These are phyloP conservation scores for Apis cerana DNA, from an alignment of 1,140 invertebrate species.

Conservation along the genomic window DNA sequence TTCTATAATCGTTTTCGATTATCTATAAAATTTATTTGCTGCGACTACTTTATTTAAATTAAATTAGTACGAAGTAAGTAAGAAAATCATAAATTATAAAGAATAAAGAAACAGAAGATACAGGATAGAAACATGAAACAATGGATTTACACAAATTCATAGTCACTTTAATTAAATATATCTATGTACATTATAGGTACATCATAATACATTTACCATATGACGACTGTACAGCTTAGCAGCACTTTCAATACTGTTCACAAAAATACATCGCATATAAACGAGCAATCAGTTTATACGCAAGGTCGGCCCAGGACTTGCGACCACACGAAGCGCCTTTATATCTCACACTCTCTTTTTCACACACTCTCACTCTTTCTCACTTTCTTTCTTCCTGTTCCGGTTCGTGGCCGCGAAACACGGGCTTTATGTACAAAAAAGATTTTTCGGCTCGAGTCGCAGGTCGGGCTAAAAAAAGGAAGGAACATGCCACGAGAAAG, in stretches of 20 bases:
- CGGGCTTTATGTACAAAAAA: slow-evolving; percentile 62
- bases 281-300: slow-evolving; percentile 69
- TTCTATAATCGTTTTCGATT: no score
- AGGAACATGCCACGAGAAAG: slow-evolving; percentile 62
- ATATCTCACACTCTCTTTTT: background rate
- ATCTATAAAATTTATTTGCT: background rate
- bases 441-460: slow-evolving; percentile 55
- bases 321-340: slow-evolving; percentile 50
- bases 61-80: no score
- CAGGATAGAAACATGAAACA: background rate
- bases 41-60: background rate
- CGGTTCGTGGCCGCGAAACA: slow-evolving; percentile 23
- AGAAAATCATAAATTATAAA: no score
- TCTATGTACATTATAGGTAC: slow-evolving; percentile 81
- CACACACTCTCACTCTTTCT: background rate
- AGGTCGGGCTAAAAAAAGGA: slow-evolving; percentile 58
- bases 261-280: slow-evolving; percentile 78
- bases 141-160: slow-evolving; percentile 77
- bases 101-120: background rate
- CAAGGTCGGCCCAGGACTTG: slow-evolving; percentile 60
- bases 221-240: slow-evolving; percentile 76
- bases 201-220: slow-evolving; percentile 77
- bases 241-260: slow-evolving; percentile 78
- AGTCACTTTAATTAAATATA: slow-evolving; percentile 80
- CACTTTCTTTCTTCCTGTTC: slow-evolving; percentile 1